These are phyloP conservation scores for Orthonevra nobilis DNA, from an alignment of 2,888 invertebrate species.

Conservation along the genomic window DNA sequence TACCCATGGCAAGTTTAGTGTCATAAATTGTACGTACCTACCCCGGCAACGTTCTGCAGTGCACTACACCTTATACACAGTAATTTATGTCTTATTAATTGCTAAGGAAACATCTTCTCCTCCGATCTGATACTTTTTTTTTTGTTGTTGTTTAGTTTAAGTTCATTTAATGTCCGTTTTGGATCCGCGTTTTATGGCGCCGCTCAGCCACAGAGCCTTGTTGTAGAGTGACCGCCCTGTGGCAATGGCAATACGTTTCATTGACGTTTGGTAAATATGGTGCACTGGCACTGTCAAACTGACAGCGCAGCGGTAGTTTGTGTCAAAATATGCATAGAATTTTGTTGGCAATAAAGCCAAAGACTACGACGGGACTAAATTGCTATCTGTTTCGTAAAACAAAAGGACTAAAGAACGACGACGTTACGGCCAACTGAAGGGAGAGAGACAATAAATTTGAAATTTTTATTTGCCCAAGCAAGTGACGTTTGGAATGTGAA, in stretches of 20 bases:
- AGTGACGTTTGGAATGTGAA: slow-evolving; percentile 50
- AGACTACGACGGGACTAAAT: slow-evolving; percentile 25
- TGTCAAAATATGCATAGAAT: slow-evolving; percentile 38
- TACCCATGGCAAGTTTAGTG: slow-evolving; percentile 1
- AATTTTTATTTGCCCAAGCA: slow-evolving; percentile 57
- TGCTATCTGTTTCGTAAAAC: slow-evolving; percentile 13
- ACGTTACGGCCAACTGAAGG: too few species aligned
- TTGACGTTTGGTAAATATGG: slow-evolving; percentile 30
- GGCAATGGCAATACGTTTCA: slow-evolving; percentile 3
- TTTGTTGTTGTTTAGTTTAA: not conserved
- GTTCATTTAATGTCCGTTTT: slow-evolving; percentile 25
- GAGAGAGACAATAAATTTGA: slow-evolving; percentile 55
- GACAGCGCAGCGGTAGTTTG: not conserved
- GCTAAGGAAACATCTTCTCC: slow-evolving; percentile 15
- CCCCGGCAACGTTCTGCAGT: not conserved
- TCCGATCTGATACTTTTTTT: too few species aligned
- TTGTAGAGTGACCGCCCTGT: slow-evolving; percentile 22
- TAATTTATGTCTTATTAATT: slow-evolving; percentile 58
- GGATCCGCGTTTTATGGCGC: slow-evolving; percentile 31
- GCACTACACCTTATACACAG: slow-evolving; percentile 7
- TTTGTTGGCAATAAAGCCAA: slow-evolving; percentile 26
- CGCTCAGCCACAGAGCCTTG: slow-evolving; percentile 1
- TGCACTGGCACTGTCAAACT: not conserved
- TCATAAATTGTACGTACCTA: slow-evolving; percentile 36
- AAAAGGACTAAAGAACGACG: slow-evolving; percentile 14